A percentile compares a stretch with the other conserved stretches of the same genome.
Conservation (phyloP, 2,113 vertebrate species). For the Leptosomus discolor region DNA sequence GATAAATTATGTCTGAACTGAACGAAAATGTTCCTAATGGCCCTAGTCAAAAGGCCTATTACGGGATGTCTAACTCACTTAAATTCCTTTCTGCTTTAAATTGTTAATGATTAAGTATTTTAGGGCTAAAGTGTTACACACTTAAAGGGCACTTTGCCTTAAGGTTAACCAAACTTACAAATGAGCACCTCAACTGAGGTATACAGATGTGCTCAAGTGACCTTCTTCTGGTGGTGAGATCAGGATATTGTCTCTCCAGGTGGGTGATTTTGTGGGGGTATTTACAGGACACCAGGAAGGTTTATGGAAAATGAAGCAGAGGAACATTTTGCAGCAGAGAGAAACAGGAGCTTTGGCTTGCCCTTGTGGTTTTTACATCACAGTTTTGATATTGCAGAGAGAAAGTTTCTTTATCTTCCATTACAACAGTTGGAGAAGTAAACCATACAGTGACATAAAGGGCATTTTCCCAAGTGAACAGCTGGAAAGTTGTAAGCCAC, state of each 20-base stretch:
- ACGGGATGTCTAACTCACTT: constrained; percentile 74
- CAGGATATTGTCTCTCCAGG: neutral
- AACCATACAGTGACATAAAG: neutral
- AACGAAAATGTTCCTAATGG: constrained; percentile 70
- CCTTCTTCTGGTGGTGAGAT: neutral
- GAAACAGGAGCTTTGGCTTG: neutral
- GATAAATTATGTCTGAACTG: constrained; percentile 62
- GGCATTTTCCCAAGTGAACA: neutral
- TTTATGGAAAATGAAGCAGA: neutral
- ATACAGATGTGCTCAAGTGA: neutral
- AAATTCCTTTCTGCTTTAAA: constrained; percentile 71
- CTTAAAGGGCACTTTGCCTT: constrained; percentile 57
- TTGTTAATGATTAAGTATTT: constrained; percentile 65
- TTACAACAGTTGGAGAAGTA: neutral
- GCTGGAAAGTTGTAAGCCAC: neutral
- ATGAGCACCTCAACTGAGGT: neutral
- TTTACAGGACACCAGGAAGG: neutral
- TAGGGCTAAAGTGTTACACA: constrained; percentile 23
- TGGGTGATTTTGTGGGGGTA: neutral
- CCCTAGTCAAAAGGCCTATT: constrained; percentile 68
- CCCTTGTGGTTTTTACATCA: neutral
- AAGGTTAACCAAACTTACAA: constrained; percentile 53
- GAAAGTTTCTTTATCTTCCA: neutral
- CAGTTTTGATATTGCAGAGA: neutral
- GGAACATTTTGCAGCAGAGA: neutral